Evolutionary conservation across 2,888 invertebrate genomes (phyloP).

Genomic region (Caenorhabditis macrosperma): DNA sequence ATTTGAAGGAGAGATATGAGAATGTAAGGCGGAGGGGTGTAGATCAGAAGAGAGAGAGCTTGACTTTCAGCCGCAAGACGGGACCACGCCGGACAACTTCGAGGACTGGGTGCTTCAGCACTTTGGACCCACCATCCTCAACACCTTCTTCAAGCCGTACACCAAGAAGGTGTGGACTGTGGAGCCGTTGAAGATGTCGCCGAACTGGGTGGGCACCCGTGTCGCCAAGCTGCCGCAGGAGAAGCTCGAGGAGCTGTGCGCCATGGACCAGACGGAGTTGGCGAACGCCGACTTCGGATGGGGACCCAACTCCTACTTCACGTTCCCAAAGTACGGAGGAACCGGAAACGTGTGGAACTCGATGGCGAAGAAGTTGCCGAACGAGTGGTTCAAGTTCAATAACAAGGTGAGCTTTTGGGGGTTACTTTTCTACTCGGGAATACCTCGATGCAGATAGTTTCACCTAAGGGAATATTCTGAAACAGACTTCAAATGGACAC

Average conservation of each 20-base stretch:
- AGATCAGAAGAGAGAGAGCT: not conserved
- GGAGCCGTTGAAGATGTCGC: slow-evolving; percentile 77
- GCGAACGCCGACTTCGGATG: slow-evolving; percentile 79
- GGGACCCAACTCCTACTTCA: slow-evolving; percentile 79
- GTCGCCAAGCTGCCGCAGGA: slow-evolving; percentile 79
- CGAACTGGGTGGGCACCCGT: slow-evolving; percentile 78
- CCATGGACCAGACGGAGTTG: slow-evolving; percentile 75
- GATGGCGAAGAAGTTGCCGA: slow-evolving; percentile 77
- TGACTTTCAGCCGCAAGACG: slow-evolving; percentile 47
- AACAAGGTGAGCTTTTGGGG: slow-evolving; percentile 72
- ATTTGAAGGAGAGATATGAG: slow-evolving; percentile 78
- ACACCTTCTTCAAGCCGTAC: slow-evolving; percentile 79
- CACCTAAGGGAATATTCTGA: not conserved
- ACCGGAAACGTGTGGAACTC: slow-evolving; percentile 80
- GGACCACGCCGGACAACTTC: slow-evolving; percentile 71
- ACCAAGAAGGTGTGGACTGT: slow-evolving; percentile 80
- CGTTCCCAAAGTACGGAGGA: slow-evolving; percentile 80
- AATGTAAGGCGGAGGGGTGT: slow-evolving; percentile 58
- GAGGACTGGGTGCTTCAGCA: slow-evolving; percentile 79
- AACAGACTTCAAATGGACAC: not conserved
- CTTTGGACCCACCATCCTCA: slow-evolving; percentile 78
- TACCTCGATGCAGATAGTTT: too few relatives aligned
- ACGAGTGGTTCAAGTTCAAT: slow-evolving; percentile 76
- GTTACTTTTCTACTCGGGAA: too few relatives aligned
- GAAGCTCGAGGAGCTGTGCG: slow-evolving; percentile 78